phyloP scores from a whole-genome alignment of 2,797 vertebrate genomes.

The Anas bahamensis region DNA sequence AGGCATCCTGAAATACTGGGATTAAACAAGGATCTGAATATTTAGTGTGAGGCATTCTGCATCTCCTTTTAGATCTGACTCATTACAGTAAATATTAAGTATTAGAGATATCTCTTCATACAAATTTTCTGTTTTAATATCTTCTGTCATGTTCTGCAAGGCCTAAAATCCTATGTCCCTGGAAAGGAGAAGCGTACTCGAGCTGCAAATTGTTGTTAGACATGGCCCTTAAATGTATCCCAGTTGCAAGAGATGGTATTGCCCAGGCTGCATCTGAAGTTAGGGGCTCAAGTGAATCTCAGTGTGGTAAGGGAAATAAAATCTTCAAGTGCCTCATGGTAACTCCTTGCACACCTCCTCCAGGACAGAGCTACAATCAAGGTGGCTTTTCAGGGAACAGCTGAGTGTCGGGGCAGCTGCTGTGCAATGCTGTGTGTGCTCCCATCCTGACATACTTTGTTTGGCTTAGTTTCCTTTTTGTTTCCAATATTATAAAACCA shows the following conservation, averaged over 20 bases:
- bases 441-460: background rate
- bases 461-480: background rate
- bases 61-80: conserved; percentile 5
- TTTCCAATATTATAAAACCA: background rate
- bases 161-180: background rate
- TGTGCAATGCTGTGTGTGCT: background rate
- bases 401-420: background rate
- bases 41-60: background rate
- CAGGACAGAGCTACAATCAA: background rate
- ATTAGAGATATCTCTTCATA: background rate
- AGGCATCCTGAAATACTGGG: background rate
- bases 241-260: background rate
- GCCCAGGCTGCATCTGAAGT: background rate
- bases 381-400: background rate
- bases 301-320: background rate
- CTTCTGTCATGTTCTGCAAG: background rate
- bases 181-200: background rate
- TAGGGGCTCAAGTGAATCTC: background rate
- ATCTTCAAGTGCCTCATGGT: background rate
- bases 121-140: background rate
- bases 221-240: background rate
- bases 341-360: background rate
- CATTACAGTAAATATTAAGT: background rate
- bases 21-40: background rate
- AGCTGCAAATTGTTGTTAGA: background rate